phyloP scores from a whole-genome alignment of 2,113 vertebrate species.

The Lophius piscatorius region DNA sequence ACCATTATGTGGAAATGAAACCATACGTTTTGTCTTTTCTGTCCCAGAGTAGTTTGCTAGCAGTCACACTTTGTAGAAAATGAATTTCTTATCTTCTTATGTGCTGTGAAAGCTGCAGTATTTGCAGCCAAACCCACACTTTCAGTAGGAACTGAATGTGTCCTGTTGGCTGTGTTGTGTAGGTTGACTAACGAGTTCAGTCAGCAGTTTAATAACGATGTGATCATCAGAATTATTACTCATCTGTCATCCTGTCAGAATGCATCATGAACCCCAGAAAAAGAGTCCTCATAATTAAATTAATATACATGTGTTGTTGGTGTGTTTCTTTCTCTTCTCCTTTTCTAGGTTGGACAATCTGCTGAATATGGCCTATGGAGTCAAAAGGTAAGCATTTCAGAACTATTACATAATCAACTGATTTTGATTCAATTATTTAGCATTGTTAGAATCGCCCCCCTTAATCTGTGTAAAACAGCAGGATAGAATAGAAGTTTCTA shows the following conservation, averaged over 20 bases:
- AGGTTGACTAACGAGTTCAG: slow-evolving; percentile 7
- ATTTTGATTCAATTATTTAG: too few relatives aligned
- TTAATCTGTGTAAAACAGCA: too few relatives aligned
- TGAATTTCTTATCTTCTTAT: not conserved
- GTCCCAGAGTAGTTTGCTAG: not conserved
- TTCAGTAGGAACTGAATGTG: not conserved
- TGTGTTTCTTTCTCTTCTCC: slow-evolving; percentile 62
- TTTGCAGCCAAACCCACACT: too few relatives aligned
- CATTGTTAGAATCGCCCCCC: too few relatives aligned
- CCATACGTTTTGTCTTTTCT: too few relatives aligned
- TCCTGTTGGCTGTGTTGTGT: slow-evolving; percentile 11
- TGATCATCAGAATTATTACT: slow-evolving; percentile 23
- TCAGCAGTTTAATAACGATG: slow-evolving; percentile 13
- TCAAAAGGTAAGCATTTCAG: slow-evolving; percentile 90
- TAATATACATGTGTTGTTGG: not conserved
- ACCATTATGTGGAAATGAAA: slow-evolving; percentile 19
- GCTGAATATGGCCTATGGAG: slow-evolving; percentile 99
- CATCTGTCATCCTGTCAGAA: slow-evolving; percentile 51
- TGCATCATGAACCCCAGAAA: slow-evolving; percentile 22
- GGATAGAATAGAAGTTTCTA: too few relatives aligned
- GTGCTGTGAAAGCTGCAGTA: not conserved
- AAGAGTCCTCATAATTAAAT: not conserved
- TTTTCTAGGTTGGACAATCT: slow-evolving; percentile 96
- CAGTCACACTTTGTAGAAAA: not conserved
- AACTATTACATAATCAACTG: too few relatives aligned